These are phyloP conservation scores for Solenopsis fugax DNA, from an alignment of 1,140 invertebrate species.

Conservation along the genomic window DNA sequence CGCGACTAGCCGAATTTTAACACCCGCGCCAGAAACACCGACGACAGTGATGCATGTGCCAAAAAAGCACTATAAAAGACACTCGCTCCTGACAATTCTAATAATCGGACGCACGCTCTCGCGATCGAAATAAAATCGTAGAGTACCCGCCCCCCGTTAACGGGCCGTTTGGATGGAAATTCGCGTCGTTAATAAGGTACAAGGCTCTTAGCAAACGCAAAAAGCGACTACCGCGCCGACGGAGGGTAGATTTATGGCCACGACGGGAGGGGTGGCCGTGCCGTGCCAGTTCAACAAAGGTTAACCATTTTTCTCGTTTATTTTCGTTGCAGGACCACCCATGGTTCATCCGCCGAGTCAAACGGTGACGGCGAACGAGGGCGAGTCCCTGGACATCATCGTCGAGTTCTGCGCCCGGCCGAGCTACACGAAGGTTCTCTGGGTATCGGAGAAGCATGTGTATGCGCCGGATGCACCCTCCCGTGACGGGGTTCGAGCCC, in stretches of 20 bases:
- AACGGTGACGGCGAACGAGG: constrained; percentile 87
- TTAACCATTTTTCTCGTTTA: constrained; percentile 51
- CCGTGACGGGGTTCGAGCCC: constrained; percentile 86
- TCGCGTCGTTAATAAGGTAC: constrained; percentile 65
- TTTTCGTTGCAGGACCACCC: constrained; percentile 87
- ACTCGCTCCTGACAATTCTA: not conserved
- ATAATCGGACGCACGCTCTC: not conserved
- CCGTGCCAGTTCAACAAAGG: not conserved
- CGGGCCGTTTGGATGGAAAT: constrained; percentile 54
- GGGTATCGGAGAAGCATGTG: constrained; percentile 87
- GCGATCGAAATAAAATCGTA: constrained; percentile 48
- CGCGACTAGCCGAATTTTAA: constrained; percentile 2
- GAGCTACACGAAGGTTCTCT: constrained; percentile 86
- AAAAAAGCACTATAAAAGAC: constrained; percentile 27
- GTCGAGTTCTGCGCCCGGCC: constrained; percentile 89
- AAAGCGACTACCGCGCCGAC: not conserved
- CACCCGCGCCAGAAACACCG: not conserved
- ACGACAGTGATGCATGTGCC: constrained; percentile 19
- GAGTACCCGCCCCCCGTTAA: constrained; percentile 24
- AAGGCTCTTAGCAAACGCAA: constrained; percentile 51
- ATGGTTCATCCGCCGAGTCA: constrained; percentile 87
- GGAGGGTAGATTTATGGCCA: constrained; percentile 55
- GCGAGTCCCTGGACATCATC: constrained; percentile 86
- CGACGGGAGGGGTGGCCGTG: not conserved
- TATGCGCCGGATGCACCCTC: constrained; percentile 86